Percentiles rank a stretch among this genome's conserved stretches.
Evolutionary conservation across 2,888 invertebrate species (phyloP).

Genomic region (Orchesellides sinensis): DNA sequence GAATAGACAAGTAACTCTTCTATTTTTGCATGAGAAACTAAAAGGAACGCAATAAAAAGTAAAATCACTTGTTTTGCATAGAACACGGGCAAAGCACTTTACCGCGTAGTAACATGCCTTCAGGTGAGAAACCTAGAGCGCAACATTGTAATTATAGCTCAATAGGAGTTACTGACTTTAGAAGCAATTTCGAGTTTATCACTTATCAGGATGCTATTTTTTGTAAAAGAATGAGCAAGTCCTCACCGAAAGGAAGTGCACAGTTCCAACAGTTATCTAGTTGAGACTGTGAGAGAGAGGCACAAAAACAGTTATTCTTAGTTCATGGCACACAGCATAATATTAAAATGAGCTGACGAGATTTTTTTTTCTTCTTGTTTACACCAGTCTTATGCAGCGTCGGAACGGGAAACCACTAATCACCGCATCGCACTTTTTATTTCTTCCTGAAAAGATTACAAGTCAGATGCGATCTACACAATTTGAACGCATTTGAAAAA

Average conservation of each 20-base stretch:
- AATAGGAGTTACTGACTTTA: background rate
- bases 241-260: conserved; percentile 53
- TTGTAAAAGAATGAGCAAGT: too few relatives aligned
- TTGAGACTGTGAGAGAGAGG: too few relatives aligned
- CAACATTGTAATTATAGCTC: background rate
- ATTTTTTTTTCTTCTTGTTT: conserved; percentile 36
- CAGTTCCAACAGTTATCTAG: conserved; percentile 48
- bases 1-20: background rate
- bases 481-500: too few relatives aligned
- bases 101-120: background rate
- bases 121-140: background rate
- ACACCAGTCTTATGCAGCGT: conserved; percentile 6
- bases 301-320: conserved; percentile 32
- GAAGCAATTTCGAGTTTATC: background rate
- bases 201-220: background rate
- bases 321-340: background rate
- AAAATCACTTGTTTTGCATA: too few relatives aligned
- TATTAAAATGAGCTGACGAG: conserved; percentile 15
- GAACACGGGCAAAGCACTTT: background rate
- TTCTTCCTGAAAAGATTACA: conserved; percentile 21
- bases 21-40: conserved; percentile 7
- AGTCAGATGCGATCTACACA: too few relatives aligned
- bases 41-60: too few relatives aligned
- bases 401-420: conserved; percentile 4
- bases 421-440: conserved; percentile 7